Conservation (phyloP, 2,888 invertebrate genomes). For the Biston betularia region DNA sequence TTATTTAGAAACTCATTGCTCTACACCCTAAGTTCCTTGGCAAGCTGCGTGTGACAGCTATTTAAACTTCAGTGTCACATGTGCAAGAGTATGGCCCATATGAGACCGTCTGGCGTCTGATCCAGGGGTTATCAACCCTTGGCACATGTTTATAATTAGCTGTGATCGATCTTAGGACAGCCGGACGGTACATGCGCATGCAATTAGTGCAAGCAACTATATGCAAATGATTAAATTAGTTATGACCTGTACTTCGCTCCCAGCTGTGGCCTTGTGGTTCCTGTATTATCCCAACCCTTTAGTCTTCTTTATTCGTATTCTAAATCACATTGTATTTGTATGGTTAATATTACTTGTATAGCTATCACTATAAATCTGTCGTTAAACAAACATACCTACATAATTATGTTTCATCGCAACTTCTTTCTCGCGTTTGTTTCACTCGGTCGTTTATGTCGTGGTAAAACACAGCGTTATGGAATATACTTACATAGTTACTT, state of each 20-base stretch:
- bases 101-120: conserved; percentile 74
- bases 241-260: neutral
- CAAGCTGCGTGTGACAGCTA: conserved; percentile 39
- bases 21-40: neutral
- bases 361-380: too few species aligned
- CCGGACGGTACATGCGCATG: conserved; percentile 49
- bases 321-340: too few species aligned
- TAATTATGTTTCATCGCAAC: too few species aligned
- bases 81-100: conserved; percentile 37
- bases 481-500: too few species aligned
- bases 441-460: too few species aligned
- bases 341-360: too few species aligned
- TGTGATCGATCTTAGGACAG: conserved; percentile 60
- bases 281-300: too few species aligned
- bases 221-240: conserved; percentile 10
- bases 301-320: too few species aligned
- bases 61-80: conserved; percentile 34
- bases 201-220: conserved; percentile 42
- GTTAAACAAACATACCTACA: too few species aligned
- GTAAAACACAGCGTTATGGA: too few species aligned
- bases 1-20: too few species aligned
- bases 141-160: conserved; percentile 57
- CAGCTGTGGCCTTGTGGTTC: neutral
- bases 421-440: too few species aligned
- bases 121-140: conserved; percentile 68